Evolutionary conservation across 2,888 invertebrate species (phyloP).

Genomic region (Idaea biselata): DNA sequence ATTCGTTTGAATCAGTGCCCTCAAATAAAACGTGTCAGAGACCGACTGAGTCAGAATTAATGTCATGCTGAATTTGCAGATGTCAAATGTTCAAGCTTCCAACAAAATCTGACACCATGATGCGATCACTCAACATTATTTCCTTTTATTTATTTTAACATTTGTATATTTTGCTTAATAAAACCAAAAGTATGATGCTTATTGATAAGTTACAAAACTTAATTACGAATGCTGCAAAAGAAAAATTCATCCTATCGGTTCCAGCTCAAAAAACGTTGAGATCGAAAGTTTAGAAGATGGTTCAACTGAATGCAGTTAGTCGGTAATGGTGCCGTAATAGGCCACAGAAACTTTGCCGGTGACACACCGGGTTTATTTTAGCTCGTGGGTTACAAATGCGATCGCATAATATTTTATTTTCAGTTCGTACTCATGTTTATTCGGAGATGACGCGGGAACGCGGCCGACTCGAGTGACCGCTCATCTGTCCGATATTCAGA

Average conservation of each 20-base stretch:
- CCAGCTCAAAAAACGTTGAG: background rate
- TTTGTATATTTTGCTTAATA: no score
- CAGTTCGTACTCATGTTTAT: slow-evolving; percentile 72
- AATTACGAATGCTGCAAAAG: background rate
- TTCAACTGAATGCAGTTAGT: slow-evolving; percentile 1
- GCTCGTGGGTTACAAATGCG: slow-evolving; percentile 65
- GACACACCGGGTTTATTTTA: slow-evolving; percentile 66
- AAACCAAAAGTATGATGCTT: no score
- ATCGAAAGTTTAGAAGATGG: background rate
- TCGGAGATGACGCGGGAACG: slow-evolving; percentile 55
- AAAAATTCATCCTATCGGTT: background rate
- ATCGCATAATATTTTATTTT: slow-evolving; percentile 76
- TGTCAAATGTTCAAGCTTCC: slow-evolving; percentile 35
- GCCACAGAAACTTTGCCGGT: slow-evolving; percentile 43
- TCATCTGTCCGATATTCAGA: slow-evolving; percentile 44
- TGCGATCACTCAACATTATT: slow-evolving; percentile 11
- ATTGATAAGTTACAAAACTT: background rate
- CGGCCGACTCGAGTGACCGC: slow-evolving; percentile 35
- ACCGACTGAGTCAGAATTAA: slow-evolving; percentile 45
- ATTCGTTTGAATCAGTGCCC: slow-evolving; percentile 29
- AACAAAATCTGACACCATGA: slow-evolving; percentile 37
- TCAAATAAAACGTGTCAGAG: slow-evolving; percentile 40
- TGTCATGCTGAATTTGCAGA: slow-evolving; percentile 48
- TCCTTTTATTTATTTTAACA: slow-evolving; percentile 9
- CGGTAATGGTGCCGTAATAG: slow-evolving; percentile 35